phyloP scores from a whole-genome alignment of 2,113 vertebrate species.

The Diglossa brunneiventris region DNA sequence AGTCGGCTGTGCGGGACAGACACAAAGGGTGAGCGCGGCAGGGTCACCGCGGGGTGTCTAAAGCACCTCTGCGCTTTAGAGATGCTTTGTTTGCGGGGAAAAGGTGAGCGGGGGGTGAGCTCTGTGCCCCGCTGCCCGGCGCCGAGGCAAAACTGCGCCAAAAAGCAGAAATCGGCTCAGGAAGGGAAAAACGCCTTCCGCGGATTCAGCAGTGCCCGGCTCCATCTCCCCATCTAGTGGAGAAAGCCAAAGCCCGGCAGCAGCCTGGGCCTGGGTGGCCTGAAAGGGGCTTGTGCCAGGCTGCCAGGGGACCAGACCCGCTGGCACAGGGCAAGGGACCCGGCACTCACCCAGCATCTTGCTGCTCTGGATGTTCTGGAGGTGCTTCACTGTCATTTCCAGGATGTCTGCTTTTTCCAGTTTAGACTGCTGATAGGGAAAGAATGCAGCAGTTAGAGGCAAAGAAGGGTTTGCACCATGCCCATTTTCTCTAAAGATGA shows the following conservation, averaged over 20 bases:
- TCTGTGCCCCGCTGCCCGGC: accelerated
- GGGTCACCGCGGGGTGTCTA: accelerated
- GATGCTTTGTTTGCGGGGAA: not conserved
- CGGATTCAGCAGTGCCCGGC: not conserved
- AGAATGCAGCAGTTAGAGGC: not conserved
- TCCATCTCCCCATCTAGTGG: slow-evolving; percentile 61
- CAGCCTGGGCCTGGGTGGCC: not conserved
- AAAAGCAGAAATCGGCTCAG: not conserved
- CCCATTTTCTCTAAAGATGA: not conserved
- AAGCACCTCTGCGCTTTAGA: not conserved
- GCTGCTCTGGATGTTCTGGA: slow-evolving; percentile 85
- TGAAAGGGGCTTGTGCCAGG: not conserved
- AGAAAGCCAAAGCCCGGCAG: not conserved
- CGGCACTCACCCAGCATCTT: slow-evolving; percentile 77
- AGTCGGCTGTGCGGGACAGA: slow-evolving; percentile 56
- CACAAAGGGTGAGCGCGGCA: not conserved
- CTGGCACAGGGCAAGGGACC: not conserved
- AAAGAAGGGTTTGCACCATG: not conserved
- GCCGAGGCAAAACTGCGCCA: not conserved
- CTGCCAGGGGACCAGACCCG: accelerated
- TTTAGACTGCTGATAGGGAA: slow-evolving; percentile 83
- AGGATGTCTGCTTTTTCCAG: slow-evolving; percentile 91
- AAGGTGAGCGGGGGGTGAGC: not conserved
- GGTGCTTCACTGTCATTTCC: slow-evolving; percentile 92
- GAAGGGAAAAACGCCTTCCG: not conserved